Base-by-base conservation (phyloP, 2,113 vertebrate species). In the Eulemur macaco region DNA sequence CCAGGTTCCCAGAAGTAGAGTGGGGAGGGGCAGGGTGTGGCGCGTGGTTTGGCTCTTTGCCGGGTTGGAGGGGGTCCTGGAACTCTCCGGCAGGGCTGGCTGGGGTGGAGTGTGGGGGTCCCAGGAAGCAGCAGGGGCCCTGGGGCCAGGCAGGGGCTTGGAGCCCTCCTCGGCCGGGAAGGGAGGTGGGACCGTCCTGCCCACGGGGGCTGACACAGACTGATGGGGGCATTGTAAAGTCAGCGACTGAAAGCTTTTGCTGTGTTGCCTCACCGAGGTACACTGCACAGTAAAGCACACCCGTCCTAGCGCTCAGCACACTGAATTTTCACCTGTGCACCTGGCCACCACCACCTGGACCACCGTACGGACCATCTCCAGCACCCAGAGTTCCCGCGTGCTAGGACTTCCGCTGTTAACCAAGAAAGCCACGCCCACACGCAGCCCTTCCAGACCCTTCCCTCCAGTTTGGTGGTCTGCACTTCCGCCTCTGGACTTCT, bases 251-350 rank as follows among this genome's bases (percentile, higher is more conserved):
- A 20, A 34, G 8, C 5, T 31, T 47, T 15, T 47, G 27, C 73
- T 50, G 18, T 17, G 34, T 21, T 11, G 1, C 5, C 8, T 47
- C 66, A 21, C 20, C 8, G 14, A 69, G 18, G 66, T 3, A 10
- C 20, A 21, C n/a, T 10, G 2, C n/a, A 5, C 66, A 21, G 66
- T 0, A 11, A 8, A n/a, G 34, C 18, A 0, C 58, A 20, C 6
- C 17, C 6, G 18, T 47, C 1, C 15, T 1, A 13, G n/a, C 4
- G 64, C 27, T 6, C 6, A 10, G 1, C 27, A 31, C 60, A 18
- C 50, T 52, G 60, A 23, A 13, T 45, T 5, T 58, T 31, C 25
- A 27, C 31, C 6, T 8, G 4, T 5, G 39, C 27, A 27, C 17
- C 23, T 27, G 14, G 21, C 10, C 4, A 37, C n/a, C 56, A 31